Base-by-base conservation (phyloP, 1,140 invertebrate genomes). In the Musca domestica region DNA sequence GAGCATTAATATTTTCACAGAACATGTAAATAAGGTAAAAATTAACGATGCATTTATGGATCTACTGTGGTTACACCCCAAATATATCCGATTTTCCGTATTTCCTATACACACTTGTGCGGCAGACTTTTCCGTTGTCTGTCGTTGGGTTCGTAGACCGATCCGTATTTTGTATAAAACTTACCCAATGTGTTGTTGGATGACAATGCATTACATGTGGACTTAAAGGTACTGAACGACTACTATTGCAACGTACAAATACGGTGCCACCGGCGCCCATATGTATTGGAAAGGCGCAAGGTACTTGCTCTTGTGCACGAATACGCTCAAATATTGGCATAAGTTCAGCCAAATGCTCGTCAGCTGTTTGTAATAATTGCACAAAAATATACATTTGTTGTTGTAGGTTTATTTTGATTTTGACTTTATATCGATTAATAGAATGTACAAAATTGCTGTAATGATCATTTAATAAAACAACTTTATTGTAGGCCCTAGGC, bases 321-420 rank as follows among this genome's bases (percentile, higher is more conserved):
- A 95, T 88, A 85, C 90, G 91, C 85, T 95, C 92, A 88, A 95
- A 94, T 86, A 95, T 94, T 79, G 93, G 93, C 90, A 91, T 92
- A 88, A 95, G 87, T 86, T 95, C 91, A 86, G 88, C 91, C 88
- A 95, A 89, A 87, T 94, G 92, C 87, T 94, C 92, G 86, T 94
- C 91, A 84, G 92, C 93, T 95, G 89, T 64, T 68, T 52, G 30
- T 30, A 30, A 23, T 54, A 68, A 54, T 64, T 64, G 48, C n/a
- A 48, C 34, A 64, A 64, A 64, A 56, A 56, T 47, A 23, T 64
- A 17, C 27, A 46, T 7, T 30, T 34, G n/a, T 61, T 67, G 30
- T 48, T 49, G 34, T 41, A n/a, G 61, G 15, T 17, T 64, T 34
- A 14, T 41, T n/a, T 41, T 9, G 41, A 47, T 47, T 51, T 65